Base-by-base conservation (phyloP, 2,113 vertebrate species). In the Pituophis catenifer region DNA sequence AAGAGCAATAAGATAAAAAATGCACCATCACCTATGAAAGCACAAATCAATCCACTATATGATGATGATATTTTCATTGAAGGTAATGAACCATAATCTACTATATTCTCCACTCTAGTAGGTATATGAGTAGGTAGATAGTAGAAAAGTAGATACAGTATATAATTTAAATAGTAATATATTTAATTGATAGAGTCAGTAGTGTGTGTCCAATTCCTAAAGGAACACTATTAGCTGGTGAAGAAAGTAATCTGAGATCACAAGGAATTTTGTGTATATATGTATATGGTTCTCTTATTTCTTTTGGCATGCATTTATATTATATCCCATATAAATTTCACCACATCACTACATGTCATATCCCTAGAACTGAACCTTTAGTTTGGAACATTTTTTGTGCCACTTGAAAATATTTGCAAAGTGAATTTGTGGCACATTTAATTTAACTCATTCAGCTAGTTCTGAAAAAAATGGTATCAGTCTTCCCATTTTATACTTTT, bases 401-500 rank as follows among this genome's bases (percentile, higher is more conserved):
- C 48, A 23, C 9, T 52, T 88, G 55, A 53, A 3, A 88, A 29
- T 88, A 15, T 21, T 8, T 53, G 33, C 19, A 33, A 13, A 53
- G 3, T 81, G 65, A 91, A 48, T 75, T 48, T 91, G 88, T 57
- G 65, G 21, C 88, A n/a, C 23, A 5, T 24, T 92, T 96, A 91
- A 89, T 94, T 86, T 86, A n/a, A 12, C 13, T 26, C 89, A 90
- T 91, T 52, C n/a, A 86, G 50, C 65, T 94, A 53, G 9, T 93
- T 93, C 44, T 21, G 48, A 65, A 94, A 48, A 62, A 62, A 58
- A 29, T 94, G 29, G 62, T 88, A 88, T 90, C 55, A 90, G 88
- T 95, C n/a, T 50, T 88, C 65, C 11, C 86, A 92, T 91, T 88
- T 93, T 89, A 86, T 17, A 6, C 86, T 89, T 54, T 55, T 88